Conservation (phyloP, 2,113 vertebrate species). For the Sminthopsis crassicaudata region DNA sequence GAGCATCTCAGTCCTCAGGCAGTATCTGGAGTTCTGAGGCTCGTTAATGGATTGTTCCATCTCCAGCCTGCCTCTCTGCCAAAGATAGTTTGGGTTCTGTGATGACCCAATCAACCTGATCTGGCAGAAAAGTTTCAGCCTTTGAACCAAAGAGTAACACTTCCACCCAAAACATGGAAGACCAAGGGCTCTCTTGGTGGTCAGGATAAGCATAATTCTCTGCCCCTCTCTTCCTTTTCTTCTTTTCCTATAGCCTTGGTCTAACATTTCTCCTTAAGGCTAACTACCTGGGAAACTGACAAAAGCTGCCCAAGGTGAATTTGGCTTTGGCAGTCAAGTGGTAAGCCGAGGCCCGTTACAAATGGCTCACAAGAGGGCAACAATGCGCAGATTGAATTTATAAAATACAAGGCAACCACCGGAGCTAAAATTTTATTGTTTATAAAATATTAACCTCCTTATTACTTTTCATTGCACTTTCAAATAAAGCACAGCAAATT, state of each 20-base stretch:
- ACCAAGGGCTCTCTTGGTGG: neutral
- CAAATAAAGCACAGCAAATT: slow-evolving; percentile 77
- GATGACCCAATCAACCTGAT: neutral
- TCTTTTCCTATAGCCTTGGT: neutral
- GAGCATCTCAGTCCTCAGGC: neutral
- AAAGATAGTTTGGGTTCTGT: neutral
- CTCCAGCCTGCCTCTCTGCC: neutral
- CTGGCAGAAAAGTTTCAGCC: slow-evolving; percentile 28
- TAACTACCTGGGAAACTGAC: slow-evolving; percentile 26
- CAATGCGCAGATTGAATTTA: slow-evolving; percentile 77
- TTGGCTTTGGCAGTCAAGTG: slow-evolving; percentile 59
- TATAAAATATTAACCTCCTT: slow-evolving; percentile 83
- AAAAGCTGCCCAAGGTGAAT: slow-evolving; percentile 76
- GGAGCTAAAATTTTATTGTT: slow-evolving; percentile 83
- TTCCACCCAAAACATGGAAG: neutral
- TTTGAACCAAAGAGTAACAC: neutral
- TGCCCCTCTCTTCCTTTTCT: neutral
- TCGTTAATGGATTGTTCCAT: neutral
- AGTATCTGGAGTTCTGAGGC: neutral
- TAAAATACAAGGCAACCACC: slow-evolving; percentile 77
- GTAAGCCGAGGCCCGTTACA: slow-evolving; percentile 56
- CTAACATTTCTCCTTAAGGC: neutral
- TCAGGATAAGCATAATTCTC: no score
- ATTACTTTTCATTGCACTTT: slow-evolving; percentile 75
- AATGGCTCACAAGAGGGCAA: slow-evolving; percentile 79